Evolutionary conservation across 2,113 vertebrate species (phyloP).

Genomic region (Oxygymnocypris stewartii): DNA sequence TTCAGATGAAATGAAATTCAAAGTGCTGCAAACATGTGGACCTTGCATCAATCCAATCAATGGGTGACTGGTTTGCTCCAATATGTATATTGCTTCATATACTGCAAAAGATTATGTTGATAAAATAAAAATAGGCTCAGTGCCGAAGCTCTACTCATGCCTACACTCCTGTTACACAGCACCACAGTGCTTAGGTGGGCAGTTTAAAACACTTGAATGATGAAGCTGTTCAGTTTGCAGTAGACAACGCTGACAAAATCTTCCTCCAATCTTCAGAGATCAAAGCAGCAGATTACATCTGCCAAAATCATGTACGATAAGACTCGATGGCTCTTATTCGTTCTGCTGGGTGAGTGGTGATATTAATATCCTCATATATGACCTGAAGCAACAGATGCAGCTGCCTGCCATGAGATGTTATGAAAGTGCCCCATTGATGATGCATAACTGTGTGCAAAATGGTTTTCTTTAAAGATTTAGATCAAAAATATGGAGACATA

Average conservation of each 20-base stretch:
- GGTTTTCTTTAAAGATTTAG: background rate
- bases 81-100: background rate
- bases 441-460: background rate
- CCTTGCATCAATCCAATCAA: background rate
- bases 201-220: background rate
- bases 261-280: conserved; percentile 4
- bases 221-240: conserved; percentile 8
- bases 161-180: conserved; percentile 12
- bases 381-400: background rate
- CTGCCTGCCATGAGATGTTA: background rate
- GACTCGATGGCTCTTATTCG: conserved; percentile 11
- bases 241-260: background rate
- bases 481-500: conserved; percentile 15
- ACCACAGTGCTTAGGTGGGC: background rate
- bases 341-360: background rate
- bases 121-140: background rate
- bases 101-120: background rate
- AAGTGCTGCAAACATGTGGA: background rate
- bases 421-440: background rate
- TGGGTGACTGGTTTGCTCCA: background rate
- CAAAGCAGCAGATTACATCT: conserved; percentile 3
- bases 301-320: background rate
- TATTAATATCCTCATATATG: background rate
- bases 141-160: background rate
- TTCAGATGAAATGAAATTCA: background rate